phyloP scores from a whole-genome alignment of 92 coral and sea anemone species.

The Parazoanthus darwini region DNA sequence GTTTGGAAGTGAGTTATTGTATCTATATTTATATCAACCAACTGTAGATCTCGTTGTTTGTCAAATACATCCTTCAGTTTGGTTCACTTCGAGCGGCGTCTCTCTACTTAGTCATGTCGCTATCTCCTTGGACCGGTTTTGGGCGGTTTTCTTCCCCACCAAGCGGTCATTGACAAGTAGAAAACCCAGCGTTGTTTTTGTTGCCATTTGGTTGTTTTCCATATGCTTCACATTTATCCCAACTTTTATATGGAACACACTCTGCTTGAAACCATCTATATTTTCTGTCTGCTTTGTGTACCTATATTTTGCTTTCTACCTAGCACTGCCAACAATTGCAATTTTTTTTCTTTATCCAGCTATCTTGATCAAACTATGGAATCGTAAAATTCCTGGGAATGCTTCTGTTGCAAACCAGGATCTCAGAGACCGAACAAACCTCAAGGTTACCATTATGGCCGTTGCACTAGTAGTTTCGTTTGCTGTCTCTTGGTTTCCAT shows the following conservation, averaged over 20 bases:
- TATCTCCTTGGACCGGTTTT: too few species aligned
- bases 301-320: background rate
- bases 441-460: background rate
- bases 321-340: background rate
- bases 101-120: too few species aligned
- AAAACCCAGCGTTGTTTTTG: too few species aligned
- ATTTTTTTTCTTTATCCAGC: constrained; percentile 4
- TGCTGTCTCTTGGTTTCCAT: background rate
- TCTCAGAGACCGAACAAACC: constrained; percentile 11
- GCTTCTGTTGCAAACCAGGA: background rate
- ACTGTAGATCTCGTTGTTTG: background rate
- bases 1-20: background rate
- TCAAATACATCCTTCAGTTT: background rate
- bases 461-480: background rate
- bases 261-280: background rate
- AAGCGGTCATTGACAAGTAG: too few species aligned
- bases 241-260: background rate
- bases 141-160: too few species aligned
- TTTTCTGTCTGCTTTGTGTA: too few species aligned
- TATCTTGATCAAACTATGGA: constrained; percentile 2
- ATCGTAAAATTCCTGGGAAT: background rate
- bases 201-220: background rate
- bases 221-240: background rate
- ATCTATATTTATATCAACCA: background rate
- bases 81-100: background rate